Percentiles rank a stretch among this genome's conserved stretches.
Conservation (phyloP, 2,888 invertebrate species). For the Archaeoteleia sp. region DNA sequence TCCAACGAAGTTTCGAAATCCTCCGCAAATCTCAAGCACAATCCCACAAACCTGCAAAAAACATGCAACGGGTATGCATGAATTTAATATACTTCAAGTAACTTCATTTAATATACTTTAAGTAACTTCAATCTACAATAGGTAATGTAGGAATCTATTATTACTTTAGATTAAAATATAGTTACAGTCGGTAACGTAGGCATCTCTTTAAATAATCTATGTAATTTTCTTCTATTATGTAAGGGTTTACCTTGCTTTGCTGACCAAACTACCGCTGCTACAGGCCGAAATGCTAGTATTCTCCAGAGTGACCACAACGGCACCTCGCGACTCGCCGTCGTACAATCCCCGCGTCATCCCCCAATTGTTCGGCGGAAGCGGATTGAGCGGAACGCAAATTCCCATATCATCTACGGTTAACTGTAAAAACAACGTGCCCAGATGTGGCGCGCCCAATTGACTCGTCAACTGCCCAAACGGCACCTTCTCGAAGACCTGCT, state of each 20-base stretch:
- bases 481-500: slow-evolving; percentile 85
- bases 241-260: slow-evolving; percentile 80
- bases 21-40: slow-evolving; percentile 96
- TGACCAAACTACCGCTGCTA: slow-evolving; percentile 95
- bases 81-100: too few relatives aligned
- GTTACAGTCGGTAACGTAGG: too few relatives aligned
- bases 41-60: slow-evolving; percentile 84
- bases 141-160: too few relatives aligned
- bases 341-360: slow-evolving; percentile 79
- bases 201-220: slow-evolving; percentile 14
- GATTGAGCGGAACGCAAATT: slow-evolving; percentile 93
- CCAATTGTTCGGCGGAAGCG: slow-evolving; percentile 83
- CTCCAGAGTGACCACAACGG: slow-evolving; percentile 96
- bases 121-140: too few relatives aligned
- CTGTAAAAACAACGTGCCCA: slow-evolving; percentile 94
- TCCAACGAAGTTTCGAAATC: slow-evolving; percentile 97
- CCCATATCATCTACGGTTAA: slow-evolving; percentile 97
- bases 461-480: slow-evolving; percentile 87
- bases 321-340: slow-evolving; percentile 89
- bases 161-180: too few relatives aligned
- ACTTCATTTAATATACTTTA: too few relatives aligned
- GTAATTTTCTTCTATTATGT: background rate
- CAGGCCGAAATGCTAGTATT: slow-evolving; percentile 97
- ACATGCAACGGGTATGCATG: too few relatives aligned
- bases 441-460: slow-evolving; percentile 85